These are phyloP conservation scores for Hozukius guyotensis DNA, from an alignment of 2,797 vertebrate genomes.

Conservation along the genomic window DNA sequence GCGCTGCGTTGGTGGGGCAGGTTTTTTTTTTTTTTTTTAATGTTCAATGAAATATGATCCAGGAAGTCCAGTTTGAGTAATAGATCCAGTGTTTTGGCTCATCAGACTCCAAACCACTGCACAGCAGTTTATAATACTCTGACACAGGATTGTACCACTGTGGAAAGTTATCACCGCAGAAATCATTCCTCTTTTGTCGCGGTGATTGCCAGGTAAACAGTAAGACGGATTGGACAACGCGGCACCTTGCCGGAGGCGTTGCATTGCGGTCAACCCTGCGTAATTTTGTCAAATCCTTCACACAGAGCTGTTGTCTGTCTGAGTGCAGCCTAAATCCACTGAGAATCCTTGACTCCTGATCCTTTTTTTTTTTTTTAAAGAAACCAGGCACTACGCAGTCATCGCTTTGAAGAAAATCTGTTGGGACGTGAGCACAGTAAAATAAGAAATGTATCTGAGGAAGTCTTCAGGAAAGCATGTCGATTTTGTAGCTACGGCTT, in stretches of 20 bases:
- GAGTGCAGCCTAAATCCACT: neutral
- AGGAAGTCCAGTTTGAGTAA: constrained; percentile 14
- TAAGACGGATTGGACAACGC: neutral
- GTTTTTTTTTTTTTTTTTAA: neutral
- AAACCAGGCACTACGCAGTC: neutral
- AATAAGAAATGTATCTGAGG: constrained; percentile 50
- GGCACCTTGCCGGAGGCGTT: neutral
- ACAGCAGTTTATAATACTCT: neutral
- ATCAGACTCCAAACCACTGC: neutral
- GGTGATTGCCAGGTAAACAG: neutral
- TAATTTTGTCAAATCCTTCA: neutral
- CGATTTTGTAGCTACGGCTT: constrained; percentile 44
- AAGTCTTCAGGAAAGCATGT: constrained; percentile 53
- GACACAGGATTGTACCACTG: neutral
- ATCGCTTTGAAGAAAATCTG: constrained; percentile 16
- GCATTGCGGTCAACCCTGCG: neutral
- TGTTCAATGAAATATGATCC: constrained; percentile 4
- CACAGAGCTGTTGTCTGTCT: neutral
- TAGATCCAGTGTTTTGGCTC: neutral
- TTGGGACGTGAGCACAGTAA: neutral
- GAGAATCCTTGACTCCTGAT: neutral
- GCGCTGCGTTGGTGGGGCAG: neutral
- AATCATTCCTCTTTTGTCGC: neutral
- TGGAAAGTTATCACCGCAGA: neutral
- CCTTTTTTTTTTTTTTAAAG: neutral